These are phyloP conservation scores for Callaeas wilsoni DNA, from an alignment of 2,113 vertebrate genomes.

Conservation along the genomic window DNA sequence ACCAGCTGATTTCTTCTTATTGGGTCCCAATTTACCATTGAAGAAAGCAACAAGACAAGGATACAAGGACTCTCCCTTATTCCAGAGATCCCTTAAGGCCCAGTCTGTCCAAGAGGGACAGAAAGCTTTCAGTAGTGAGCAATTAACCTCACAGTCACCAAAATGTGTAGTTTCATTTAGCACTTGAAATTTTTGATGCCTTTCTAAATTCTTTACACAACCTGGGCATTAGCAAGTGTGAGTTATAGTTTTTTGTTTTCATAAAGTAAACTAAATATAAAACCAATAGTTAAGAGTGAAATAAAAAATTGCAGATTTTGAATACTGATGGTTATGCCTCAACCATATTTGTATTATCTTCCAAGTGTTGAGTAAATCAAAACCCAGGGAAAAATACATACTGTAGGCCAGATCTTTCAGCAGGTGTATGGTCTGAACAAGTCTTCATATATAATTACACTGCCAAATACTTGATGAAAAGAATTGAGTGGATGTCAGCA, in stretches of 20 bases:
- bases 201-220: neutral
- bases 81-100: neutral
- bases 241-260: neutral
- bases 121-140: neutral
- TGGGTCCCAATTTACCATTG: neutral
- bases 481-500: neutral
- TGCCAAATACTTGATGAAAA: conserved; percentile 15
- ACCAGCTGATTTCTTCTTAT: neutral
- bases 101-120: neutral
- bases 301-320: neutral
- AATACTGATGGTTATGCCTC: neutral
- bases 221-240: neutral
- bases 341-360: neutral
- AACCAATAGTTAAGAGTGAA: neutral
- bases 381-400: neutral
- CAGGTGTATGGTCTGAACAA: neutral
- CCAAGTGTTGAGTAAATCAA: neutral
- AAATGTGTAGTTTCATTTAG: neutral
- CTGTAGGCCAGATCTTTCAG: neutral
- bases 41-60: neutral
- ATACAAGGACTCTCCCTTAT: neutral
- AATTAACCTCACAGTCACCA: neutral
- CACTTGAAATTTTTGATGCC: neutral
- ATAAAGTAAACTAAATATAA: neutral
- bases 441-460: neutral